Evolutionary conservation across 2,888 invertebrate species (phyloP), one percentile per base, ranked within the genome.

Genomic region (Chymomyza caudatula): DNA sequence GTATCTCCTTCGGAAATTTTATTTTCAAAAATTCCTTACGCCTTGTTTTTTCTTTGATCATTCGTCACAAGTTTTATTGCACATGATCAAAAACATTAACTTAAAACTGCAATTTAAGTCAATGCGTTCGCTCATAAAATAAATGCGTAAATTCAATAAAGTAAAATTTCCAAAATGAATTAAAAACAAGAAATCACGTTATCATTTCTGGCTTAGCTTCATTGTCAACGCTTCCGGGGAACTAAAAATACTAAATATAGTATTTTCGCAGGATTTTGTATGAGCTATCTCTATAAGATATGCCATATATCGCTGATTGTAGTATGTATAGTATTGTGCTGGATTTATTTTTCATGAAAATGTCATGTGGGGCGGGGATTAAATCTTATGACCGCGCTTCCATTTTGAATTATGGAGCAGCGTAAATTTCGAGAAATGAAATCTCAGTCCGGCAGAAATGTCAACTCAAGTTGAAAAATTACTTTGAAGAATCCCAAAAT

Each of bases 341-440:
- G 79, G 85, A 78, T 85, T 79, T 82, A 78, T 77, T 76, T 85
- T 80, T 82, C 74, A 79, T 82, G 79, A 67, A 67, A 55, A 65
- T 78, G 73, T 79, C 76, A 75, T 78, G 76, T 60, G 78, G 64
- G 76, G 73, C 67, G 53, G 63, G 85, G 80, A 82, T 85, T 82
- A 80, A 85, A 77, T 67, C 71, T 70, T 81, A 70, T 64, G 65
- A 17, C 58, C 51, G 54, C 42, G 51, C n/a, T 65, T 64, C 73
- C 73, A 73, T 85, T 85, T 79, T 78, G 74, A 85, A 65, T 78
- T 82, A 79, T 64, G n/a, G 13, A 23, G 47, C 29, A 37, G 23
- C 76, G 78, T 85, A 85, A 84, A 78, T 79, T 82, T 69, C 65
- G 13, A 1, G 19, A n/a, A 20, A 51, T 1, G 20, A 51, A 51